Base-by-base conservation (phyloP, 2,113 vertebrate species). In the Tyto alba region DNA sequence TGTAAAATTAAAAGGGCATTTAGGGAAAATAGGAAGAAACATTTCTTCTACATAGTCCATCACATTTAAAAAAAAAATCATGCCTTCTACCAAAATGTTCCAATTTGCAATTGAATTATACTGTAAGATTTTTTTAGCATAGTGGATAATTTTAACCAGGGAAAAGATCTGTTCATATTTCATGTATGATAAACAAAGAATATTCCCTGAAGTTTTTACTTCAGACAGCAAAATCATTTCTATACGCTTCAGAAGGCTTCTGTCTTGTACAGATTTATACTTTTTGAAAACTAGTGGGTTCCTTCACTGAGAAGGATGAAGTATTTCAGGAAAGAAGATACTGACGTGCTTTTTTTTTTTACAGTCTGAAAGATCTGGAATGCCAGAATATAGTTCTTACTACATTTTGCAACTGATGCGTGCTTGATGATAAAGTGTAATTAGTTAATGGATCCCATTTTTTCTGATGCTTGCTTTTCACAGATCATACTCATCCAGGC, bases 361-460 rank as follows among this genome's bases (percentile, higher is more conserved):
- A 36, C 9, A 57, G 32, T 34, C 69, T 89, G 67, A 85, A 85
- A 73, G 80, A 56, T 77, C 48, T 84, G 47, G 32, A 23, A 68
- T 72, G 62, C 22, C 29, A 72, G 48, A 79, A 79, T 71, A 53
- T 64, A 79, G 43, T 72, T 84, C 88, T 95, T 81, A 56, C 87
- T 95, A 85, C 86, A 73, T 77, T 89, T 84, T 89, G 81, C 45
- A 75, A 32, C 40, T 85, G 85, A 77, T 95, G 77, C 5, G 5
- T 84, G 48, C 73, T 89, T 95, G 96, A 78, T 76, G 62, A 80
- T 94, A 47, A 95, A 95, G 67, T 55, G 32, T 91, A 91, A 97
- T 94, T 95, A 90, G 69, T 52, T 96, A 92, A 96, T 94, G 90
- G 86, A 79, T 89, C 84, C 45, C 34, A 50, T 96, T 85, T 88